Evolutionary conservation across 1,140 invertebrate species (phyloP), one percentile per base, ranked within the genome.

Genomic region (Procambarus virginalis): DNA sequence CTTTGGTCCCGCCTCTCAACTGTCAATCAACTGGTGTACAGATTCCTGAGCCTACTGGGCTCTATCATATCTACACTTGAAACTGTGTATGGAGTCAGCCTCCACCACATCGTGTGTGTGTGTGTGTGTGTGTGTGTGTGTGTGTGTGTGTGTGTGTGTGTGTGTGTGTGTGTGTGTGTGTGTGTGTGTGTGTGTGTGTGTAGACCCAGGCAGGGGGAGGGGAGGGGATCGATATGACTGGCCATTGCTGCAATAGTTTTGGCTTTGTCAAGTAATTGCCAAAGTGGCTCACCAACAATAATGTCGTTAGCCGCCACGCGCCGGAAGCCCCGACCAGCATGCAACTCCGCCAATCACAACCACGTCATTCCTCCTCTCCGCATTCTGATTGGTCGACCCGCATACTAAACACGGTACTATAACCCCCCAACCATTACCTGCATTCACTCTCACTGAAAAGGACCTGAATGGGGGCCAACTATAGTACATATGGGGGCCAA

Each of bases 251-350:
- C 81, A 89, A 89, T 76, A 89, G 87, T 89, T 89, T 89, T 10
- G 80, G 87, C 81, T 83, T 89, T 89, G 87, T 89, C 68, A 76
- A 77, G 55, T 89, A 89, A 89, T 89, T 89, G 84, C 51, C 80
- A 84, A 64, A 89, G 81, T 89, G 87, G 34, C 14, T 77, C 80
- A 46, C 87, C 87, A 77, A 83, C 81, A 84, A 89, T 89, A 89
- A 83, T 83, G 80, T 89, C 48, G 87, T 89, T 89, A 83, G 80
- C 58, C 45, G 87, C 22, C 87, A 89, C 87, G 80, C 87, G 87
- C 70, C 70, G n/a, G 6, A 49, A 34, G 34, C 68, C 17, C 48
- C 78, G 3, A 68, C 45, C 78, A 14, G 22, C 64, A n/a, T n/a
- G 46, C 68, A 60, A 20, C 75, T 55, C 51, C 49, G 51, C 76